Percentiles rank a stretch among this genome's conserved stretches.
Conservation (phyloP, 2,113 vertebrate genomes). For the Bujurquina vittata region DNA sequence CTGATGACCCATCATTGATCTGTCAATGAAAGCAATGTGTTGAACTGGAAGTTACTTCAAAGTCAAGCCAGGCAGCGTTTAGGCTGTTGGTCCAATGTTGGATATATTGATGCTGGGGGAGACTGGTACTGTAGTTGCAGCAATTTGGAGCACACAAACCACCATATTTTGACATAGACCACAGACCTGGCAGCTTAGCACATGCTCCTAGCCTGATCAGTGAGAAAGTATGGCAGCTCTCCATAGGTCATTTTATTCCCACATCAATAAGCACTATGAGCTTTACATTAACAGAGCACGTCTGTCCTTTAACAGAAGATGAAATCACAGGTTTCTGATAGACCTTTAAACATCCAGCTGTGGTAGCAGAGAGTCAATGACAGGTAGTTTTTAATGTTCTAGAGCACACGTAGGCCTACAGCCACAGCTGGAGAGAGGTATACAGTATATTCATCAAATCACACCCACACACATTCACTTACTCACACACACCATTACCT, state of each 20-base stretch:
- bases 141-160: not conserved
- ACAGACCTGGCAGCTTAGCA: not conserved
- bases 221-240: not conserved
- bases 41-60: not conserved
- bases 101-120: not conserved
- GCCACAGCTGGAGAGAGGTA: constrained; percentile 28
- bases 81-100: not conserved
- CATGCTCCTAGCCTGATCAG: not conserved
- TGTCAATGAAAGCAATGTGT: too few relatives aligned
- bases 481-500: constrained; percentile 54
- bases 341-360: constrained; percentile 7
- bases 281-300: not conserved
- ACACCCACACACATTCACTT: constrained; percentile 22
- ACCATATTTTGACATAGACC: not conserved
- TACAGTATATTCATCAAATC: constrained; percentile 50
- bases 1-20: too few relatives aligned
- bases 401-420: constrained; percentile 12
- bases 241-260: not conserved
- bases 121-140: not conserved
- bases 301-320: constrained; percentile 20
- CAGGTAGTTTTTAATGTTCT: not conserved
- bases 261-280: not conserved
- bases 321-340: constrained; percentile 22
- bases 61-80: not conserved
- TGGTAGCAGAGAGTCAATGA: constrained; percentile 17